Conservation (phyloP, 64 coral and sea anemone genomes). For the Stichodactyla helianthus region DNA sequence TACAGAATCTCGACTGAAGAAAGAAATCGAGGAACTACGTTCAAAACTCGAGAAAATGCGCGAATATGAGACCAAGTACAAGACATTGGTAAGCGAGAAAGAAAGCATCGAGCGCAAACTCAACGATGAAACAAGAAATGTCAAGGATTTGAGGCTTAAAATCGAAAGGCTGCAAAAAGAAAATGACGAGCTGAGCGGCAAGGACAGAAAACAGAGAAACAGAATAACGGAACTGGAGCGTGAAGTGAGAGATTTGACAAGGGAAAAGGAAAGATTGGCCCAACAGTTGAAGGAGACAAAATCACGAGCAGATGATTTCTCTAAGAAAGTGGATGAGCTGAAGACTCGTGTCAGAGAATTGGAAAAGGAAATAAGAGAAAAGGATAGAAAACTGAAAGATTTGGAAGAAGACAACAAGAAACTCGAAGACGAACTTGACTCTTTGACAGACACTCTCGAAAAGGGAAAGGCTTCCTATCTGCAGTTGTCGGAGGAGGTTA, state of each 20-base stretch:
- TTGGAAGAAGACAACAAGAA: constrained; percentile 20
- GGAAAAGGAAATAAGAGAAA: constrained; percentile 35
- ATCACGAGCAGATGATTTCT: constrained; percentile 28
- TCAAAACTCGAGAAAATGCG: constrained; percentile 10
- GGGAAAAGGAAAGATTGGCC: neutral
- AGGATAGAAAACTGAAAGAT: constrained; percentile 21
- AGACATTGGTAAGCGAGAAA: neutral
- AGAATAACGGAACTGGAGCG: constrained; percentile 3
- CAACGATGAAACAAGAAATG: constrained; percentile 2
- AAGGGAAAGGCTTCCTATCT: neutral
- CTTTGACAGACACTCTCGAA: constrained; percentile 2
- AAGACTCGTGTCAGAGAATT: constrained; percentile 27
- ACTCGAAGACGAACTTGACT: constrained; percentile 11
- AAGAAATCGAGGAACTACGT: neutral
- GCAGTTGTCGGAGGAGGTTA: neutral
- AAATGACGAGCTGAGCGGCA: neutral
- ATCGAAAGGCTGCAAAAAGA: constrained; percentile 18
- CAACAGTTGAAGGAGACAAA: neutral
- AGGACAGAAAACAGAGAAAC: constrained; percentile 13
- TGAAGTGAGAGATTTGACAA: neutral
- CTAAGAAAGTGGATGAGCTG: constrained; percentile 32
- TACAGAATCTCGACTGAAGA: constrained; percentile 32
- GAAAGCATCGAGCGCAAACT: constrained; percentile 19
- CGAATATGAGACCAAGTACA: constrained; percentile 15
- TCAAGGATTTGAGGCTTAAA: neutral